These are phyloP conservation scores for Gisinianus flammeolus DNA, from an alignment of 2,888 invertebrate species.

Conservation along the genomic window DNA sequence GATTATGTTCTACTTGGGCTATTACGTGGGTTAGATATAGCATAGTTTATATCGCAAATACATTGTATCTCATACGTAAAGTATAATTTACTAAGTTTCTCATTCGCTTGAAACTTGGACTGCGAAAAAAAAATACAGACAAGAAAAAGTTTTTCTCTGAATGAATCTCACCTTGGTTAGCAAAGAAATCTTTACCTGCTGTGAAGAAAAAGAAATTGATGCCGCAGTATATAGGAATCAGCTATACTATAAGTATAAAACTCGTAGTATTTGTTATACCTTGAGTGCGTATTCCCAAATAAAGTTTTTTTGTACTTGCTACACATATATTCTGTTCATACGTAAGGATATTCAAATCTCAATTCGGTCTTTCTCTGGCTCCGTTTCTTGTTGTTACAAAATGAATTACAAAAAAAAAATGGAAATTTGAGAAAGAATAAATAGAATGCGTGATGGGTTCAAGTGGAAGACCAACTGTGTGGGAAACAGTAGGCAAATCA, in stretches of 20 bases:
- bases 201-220: background rate
- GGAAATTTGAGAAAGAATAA: background rate
- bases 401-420: slow-evolving; percentile 5
- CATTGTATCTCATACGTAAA: too few species aligned
- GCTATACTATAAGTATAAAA: background rate
- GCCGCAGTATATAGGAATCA: background rate
- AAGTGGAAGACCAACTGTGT: background rate
- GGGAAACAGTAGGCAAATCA: slow-evolving; percentile 14
- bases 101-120: too few species aligned
- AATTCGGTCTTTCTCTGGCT: background rate
- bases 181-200: slow-evolving; percentile 1
- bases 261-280: background rate
- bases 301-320: too few species aligned
- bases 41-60: too few species aligned
- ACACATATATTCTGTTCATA: background rate
- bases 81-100: too few species aligned
- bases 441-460: background rate
- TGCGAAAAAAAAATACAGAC: slow-evolving; percentile 12
- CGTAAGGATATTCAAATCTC: background rate
- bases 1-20: too few species aligned
- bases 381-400: background rate
- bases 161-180: slow-evolving; percentile 7
- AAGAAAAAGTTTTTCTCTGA: background rate
- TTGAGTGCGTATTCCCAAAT: background rate
- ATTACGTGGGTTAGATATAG: too few species aligned